Evolutionary conservation across 2,888 invertebrate species (phyloP).

Genomic region (Eristalis tenax): DNA sequence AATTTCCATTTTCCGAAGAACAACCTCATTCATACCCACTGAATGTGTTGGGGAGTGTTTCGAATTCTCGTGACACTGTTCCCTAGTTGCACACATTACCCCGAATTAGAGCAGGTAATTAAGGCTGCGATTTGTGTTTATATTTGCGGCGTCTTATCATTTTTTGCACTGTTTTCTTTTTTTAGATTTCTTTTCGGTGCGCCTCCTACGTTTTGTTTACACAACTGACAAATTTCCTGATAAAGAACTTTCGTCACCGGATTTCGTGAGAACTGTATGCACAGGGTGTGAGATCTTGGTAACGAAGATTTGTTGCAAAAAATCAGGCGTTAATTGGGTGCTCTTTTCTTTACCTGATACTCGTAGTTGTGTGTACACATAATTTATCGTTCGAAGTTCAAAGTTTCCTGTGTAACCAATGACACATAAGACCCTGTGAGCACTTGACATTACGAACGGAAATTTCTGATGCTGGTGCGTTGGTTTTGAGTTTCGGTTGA

Average conservation of each 20-base stretch:
- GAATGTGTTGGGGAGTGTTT: neutral
- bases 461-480: neutral
- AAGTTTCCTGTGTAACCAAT: neutral
- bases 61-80: neutral
- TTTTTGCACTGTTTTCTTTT: neutral
- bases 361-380: neutral
- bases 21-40: neutral
- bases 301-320: neutral
- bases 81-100: neutral
- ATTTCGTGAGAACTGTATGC: neutral
- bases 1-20: neutral
- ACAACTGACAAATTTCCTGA: conserved; percentile 5
- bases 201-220: neutral
- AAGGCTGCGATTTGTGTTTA: neutral
- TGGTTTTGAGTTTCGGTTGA: too few relatives aligned
- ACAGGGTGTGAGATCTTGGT: neutral
- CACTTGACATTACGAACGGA: neutral
- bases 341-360: neutral
- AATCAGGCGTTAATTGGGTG: neutral
- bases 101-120: neutral
- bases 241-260: neutral
- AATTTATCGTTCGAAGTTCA: neutral
- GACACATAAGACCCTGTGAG: neutral
- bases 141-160: neutral
- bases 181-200: neutral